These are phyloP conservation scores for Catotricha subobsoleta DNA, from an alignment of 2,888 invertebrate species.

Conservation along the genomic window DNA sequence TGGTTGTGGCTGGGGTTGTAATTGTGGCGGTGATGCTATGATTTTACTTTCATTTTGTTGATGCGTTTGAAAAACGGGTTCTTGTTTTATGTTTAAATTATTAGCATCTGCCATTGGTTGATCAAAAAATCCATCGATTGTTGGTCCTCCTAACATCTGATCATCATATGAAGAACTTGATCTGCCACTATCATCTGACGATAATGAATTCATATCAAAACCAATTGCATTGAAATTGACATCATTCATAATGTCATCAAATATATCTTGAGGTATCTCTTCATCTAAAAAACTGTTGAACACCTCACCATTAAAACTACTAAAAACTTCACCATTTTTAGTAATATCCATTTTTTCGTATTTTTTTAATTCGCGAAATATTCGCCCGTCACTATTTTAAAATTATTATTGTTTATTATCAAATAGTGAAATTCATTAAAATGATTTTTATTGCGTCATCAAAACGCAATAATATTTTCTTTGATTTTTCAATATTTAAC, in stretches of 20 bases:
- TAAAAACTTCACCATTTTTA: background rate
- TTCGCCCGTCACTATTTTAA: background rate
- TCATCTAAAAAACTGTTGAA: slow-evolving; percentile 1
- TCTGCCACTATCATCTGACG: slow-evolving; percentile 4
- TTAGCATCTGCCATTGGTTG: background rate
- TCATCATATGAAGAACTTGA: slow-evolving; percentile 5
- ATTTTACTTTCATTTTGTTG: background rate
- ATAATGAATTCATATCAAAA: slow-evolving; percentile 5
- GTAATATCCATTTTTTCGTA: background rate
- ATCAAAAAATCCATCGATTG: slow-evolving; percentile 3
- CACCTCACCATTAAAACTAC: background rate
- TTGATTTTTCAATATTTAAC: background rate
- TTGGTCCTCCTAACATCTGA: background rate
- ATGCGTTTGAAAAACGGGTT: background rate
- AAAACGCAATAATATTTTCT: background rate
- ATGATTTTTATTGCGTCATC: no score
- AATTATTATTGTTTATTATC: background rate
- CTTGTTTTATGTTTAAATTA: slow-evolving; percentile 2
- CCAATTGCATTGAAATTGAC: slow-evolving; percentile 3
- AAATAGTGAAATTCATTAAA: no score
- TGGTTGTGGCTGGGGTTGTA: background rate
- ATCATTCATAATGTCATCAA: slow-evolving; percentile 6
- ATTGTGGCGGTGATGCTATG: background rate
- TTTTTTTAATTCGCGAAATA: no score
- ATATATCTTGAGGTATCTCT: slow-evolving; percentile 5